Conservation (phyloP, 2,113 vertebrate genomes). For the Falco punctatus region DNA sequence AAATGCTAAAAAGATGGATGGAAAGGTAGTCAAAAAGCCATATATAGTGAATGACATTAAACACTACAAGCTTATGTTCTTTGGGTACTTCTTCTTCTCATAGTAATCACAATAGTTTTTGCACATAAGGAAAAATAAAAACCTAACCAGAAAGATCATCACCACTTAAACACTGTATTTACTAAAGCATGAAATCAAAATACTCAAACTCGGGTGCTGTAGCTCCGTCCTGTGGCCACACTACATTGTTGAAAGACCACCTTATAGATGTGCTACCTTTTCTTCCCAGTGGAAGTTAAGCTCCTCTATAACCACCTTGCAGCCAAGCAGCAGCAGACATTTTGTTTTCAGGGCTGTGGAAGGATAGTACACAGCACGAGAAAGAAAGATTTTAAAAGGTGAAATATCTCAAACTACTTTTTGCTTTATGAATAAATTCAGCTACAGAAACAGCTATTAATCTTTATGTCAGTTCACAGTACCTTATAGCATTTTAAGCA, state of each 20-base stretch:
- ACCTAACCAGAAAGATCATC: not conserved
- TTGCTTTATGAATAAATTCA: slow-evolving; percentile 13
- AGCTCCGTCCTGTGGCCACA: not conserved
- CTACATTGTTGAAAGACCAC: not conserved
- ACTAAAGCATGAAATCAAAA: not conserved
- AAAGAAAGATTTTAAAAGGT: slow-evolving; percentile 24
- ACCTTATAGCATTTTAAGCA: slow-evolving; percentile 1
- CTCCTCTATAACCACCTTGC: slow-evolving; percentile 27
- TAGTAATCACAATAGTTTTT: not conserved
- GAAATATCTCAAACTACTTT: not conserved
- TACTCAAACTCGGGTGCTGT: accelerated
- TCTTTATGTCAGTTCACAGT: not conserved
- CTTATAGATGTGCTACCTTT: slow-evolving; percentile 15
- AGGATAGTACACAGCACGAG: not conserved
- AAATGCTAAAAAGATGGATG: slow-evolving; percentile 68
- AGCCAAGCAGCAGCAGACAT: slow-evolving; percentile 5
- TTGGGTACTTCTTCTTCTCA: not conserved
- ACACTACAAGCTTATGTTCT: not conserved
- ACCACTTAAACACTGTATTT: not conserved
- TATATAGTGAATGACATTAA: not conserved
- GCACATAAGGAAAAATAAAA: not conserved
- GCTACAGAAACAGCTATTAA: not conserved
- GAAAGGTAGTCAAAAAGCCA: slow-evolving; percentile 62
- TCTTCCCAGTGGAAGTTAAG: slow-evolving; percentile 44
- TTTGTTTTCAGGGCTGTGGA: slow-evolving; percentile 35